phyloP scores from a whole-genome alignment of 1,140 invertebrate species.

The Caerostris darwini region DNA sequence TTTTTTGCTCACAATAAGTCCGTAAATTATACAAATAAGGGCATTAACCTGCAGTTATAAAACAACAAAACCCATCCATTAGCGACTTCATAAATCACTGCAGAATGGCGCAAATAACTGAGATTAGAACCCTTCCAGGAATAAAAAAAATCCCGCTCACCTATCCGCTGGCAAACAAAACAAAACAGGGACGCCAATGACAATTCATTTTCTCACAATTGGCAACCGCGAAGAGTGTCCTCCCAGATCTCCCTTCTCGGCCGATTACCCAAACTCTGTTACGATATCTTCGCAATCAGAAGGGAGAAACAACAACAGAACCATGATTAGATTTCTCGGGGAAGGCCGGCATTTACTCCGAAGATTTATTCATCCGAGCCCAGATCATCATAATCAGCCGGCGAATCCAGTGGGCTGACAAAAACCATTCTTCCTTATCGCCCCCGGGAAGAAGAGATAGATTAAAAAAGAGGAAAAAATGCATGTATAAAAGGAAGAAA shows the following conservation, averaged over 20 bases:
- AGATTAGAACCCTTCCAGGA: neutral
- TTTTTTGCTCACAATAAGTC: no score
- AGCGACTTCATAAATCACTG: neutral
- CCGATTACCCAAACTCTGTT: conserved; percentile 28
- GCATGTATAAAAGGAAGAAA: conserved; percentile 29
- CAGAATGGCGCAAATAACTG: neutral
- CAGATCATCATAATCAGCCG: conserved; percentile 69
- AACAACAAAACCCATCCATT: neutral
- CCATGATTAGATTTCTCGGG: conserved; percentile 63
- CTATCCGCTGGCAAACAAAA: neutral
- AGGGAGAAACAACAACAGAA: conserved; percentile 29
- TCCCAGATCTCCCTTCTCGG: neutral
- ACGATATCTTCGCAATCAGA: conserved; percentile 24
- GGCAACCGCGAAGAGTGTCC: no score
- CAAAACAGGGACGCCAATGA: neutral
- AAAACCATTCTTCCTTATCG: conserved; percentile 69
- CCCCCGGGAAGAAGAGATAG: conserved; percentile 21
- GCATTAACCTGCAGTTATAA: neutral
- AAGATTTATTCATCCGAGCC: conserved; percentile 71
- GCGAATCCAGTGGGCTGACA: conserved; percentile 44
- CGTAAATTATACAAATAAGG: no score
- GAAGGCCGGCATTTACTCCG: conserved; percentile 37
- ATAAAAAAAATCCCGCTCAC: neutral
- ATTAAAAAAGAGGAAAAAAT: conserved; percentile 39
- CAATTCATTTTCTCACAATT: conserved; percentile 29